Evolutionary conservation across 2,888 invertebrate genomes (phyloP).

Genomic region (Gryllus longicercus): DNA sequence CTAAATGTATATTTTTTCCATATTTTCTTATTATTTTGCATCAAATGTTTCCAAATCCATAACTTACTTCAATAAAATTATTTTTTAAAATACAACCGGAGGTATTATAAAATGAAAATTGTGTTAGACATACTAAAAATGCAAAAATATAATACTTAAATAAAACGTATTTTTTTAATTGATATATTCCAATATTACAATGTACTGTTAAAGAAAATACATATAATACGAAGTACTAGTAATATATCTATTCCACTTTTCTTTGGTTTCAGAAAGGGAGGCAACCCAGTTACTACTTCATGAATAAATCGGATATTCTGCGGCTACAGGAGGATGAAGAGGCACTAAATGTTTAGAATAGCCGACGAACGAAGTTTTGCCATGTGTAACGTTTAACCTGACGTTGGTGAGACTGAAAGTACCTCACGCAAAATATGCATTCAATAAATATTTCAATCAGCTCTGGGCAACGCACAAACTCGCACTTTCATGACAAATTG

Average conservation of each 20-base stretch:
- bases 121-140: no score
- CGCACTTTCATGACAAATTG: neutral
- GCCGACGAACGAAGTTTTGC: neutral
- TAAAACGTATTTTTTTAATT: neutral
- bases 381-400: neutral
- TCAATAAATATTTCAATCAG: neutral
- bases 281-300: conserved; percentile 87
- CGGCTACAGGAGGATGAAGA: conserved; percentile 82
- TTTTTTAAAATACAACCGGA: no score
- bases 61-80: no score
- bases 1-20: no score
- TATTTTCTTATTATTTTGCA: no score
- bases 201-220: neutral
- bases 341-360: conserved; percentile 29
- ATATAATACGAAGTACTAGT: no score
- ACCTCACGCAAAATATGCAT: neutral
- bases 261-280: conserved; percentile 62
- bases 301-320: conserved; percentile 85
- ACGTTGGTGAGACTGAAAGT: neutral
- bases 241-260: neutral
- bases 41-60: no score
- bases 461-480: neutral
- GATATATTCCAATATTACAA: neutral
- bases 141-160: neutral
- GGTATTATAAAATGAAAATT: no score